phyloP scores from a whole-genome alignment of 2,797 vertebrate species.

The Urocyon cinereoargenteus region DNA sequence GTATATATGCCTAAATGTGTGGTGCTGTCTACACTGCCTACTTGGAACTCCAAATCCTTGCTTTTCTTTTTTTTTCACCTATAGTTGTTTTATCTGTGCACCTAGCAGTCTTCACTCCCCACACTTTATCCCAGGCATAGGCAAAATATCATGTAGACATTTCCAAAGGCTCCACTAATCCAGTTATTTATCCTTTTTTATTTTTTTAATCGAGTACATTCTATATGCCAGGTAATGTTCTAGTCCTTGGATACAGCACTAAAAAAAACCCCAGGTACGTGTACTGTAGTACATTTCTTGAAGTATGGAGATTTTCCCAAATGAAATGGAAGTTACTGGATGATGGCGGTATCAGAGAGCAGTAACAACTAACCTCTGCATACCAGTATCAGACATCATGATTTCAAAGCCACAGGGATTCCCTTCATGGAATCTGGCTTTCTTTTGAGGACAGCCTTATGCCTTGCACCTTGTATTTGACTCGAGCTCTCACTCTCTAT shows the following conservation, averaged over 20 bases:
- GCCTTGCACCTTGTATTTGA: not conserved
- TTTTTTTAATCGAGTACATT: not conserved
- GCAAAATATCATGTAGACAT: not conserved
- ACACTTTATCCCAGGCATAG: not conserved
- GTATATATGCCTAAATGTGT: not conserved
- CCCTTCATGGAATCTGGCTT: not conserved
- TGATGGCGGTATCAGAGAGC: not conserved
- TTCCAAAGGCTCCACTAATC: not conserved
- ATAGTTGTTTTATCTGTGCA: not conserved
- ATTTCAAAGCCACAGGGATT: not conserved
- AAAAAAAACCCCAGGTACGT: not conserved
- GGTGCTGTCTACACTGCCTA: not conserved
- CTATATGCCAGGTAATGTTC: not conserved
- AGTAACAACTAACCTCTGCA: not conserved
- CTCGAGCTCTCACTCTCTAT: not conserved
- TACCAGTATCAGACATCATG: not conserved
- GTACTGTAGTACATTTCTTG: not conserved
- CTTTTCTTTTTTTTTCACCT: not conserved
- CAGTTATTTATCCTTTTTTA: not conserved
- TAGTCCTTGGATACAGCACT: not conserved
- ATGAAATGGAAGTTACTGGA: not conserved
- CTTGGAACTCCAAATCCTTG: not conserved
- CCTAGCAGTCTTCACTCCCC: not conserved
- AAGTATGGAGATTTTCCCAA: not conserved
- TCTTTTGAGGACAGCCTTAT: not conserved